Evolutionary conservation across 1,140 invertebrate species (phyloP), one percentile per base, ranked within the genome.

Genomic region (Drosophila athabasca): DNA sequence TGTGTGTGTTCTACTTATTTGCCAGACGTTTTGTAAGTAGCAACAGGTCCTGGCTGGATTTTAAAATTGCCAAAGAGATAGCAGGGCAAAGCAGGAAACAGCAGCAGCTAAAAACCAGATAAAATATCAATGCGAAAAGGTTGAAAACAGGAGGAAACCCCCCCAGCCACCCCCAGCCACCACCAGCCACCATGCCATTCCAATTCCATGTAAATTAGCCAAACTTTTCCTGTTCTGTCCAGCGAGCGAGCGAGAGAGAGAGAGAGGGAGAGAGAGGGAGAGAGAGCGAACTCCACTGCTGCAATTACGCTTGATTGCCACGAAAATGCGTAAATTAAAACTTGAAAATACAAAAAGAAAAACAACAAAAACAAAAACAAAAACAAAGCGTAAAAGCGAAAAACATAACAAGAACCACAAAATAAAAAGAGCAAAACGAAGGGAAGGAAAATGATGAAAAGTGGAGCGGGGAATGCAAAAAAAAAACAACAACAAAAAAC

Each of bases 311-410:
- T 73, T 82, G 82, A 87, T 87, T 87, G 55, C 71, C 62, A 54
- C 44, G 48, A 73, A 79, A 83, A 76, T 83, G 79, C 79, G 60
- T 87, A 78, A 81, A 81, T 87, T 85, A 81, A 85, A 78, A 75
- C 77, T 73, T 73, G 57, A 84, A 39, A 39, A 39, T 39, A 13
- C 13, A 39, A 39, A 11, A 39, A n/a, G n/a, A 39, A 78, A 71
- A 57, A 67, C 62, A 46, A 41, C 15, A 50, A 51, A 26, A 22
- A 17, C 24, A 52, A n/a, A 54, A 41, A 53, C 51, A 26, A 22
- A 19, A 48, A 46, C 17, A 59, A 41, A 41, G 7, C 61, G 24
- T 11, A 54, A 41, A 61, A 39, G 9, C n/a, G 45, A n/a, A 60
- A 9, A 51, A 9, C 15, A 51, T 8, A 55, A 57, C 55, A 17